Base-by-base conservation (phyloP, 2,888 invertebrate species). In the Orthosia gracilis region DNA sequence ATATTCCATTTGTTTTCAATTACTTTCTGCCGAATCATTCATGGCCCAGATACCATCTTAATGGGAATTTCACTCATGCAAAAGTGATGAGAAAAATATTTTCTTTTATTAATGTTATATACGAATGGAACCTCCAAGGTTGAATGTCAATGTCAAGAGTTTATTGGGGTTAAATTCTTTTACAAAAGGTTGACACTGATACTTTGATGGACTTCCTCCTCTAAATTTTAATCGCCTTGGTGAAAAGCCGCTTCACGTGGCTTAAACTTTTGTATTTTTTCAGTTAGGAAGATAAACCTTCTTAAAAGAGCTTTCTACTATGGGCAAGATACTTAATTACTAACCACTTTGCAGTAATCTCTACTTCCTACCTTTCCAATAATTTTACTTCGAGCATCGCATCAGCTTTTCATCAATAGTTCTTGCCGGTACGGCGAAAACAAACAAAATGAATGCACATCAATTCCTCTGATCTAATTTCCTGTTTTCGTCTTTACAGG, bases 1-100 rank as follows among this genome's bases (percentile, higher is more conserved):
- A 59, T 68, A 61, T 68, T 61, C 76, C 18, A 50, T 78, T 70
- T 55, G 71, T 71, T 76, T 76, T 77, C 78, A 76, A 77, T 76
- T 77, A 73, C 54, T 47, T 78, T 78, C 23, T 23, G 23, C 66
- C 52, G 31, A 72, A 65, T 72, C 71, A 74, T 57, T 76, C 67
- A 21, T 52, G n/a, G n/a, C 58, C 23, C 11, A 59, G 62, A 73
- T 65, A 47, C 9, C 23, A 64, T 52, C 69, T 52, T 47, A 78
- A 61, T 77, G n/a, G 50, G 61, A 72, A 78, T 61, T 68, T 78
- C 72, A 78, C 59, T 68, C 59, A 69, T 50, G 76, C 59, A 54
- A 49, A 68, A 54, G 21, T 26, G 21, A 15, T 45, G 26, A 55
- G 18, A 68, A 49, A 45, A 68, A 61, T 55, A 55, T 61, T 49